Percentiles rank a stretch among this genome's conserved stretches.
These are phyloP conservation scores for Mirounga angustirostris DNA, from an alignment of 2,113 vertebrate species.

Conservation along the genomic window DNA sequence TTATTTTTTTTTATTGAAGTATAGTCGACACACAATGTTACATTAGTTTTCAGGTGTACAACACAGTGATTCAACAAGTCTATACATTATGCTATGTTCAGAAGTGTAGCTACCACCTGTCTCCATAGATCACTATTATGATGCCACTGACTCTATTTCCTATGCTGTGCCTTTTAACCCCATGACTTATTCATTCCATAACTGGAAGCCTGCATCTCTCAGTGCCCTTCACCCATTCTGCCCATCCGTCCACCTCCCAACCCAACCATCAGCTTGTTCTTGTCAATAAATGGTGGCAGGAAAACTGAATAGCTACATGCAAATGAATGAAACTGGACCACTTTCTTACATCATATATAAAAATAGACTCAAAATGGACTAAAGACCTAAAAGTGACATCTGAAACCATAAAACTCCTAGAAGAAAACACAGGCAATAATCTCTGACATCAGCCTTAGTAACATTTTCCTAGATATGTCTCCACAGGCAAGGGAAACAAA, in stretches of 20 bases:
- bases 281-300: neutral
- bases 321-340: neutral
- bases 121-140: neutral
- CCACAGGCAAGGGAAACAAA: neutral
- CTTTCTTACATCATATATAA: neutral
- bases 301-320: neutral
- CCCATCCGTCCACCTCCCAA: neutral
- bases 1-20: neutral
- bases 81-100: neutral
- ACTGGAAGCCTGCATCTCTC: neutral
- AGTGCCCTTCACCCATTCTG: neutral
- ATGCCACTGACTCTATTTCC: neutral
- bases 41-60: neutral
- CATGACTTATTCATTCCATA: neutral
- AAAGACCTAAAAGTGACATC: neutral
- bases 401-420: neutral
- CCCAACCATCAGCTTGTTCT: neutral
- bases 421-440: neutral
- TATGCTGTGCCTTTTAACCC: neutral
- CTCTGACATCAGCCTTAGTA: neutral
- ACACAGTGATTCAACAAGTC: neutral
- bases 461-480: neutral
- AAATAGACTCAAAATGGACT: neutral
- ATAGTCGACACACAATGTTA: neutral
- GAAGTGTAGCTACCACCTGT: neutral